Evolutionary conservation across 2,113 vertebrate species (phyloP), one percentile per base, ranked within the genome.

Genomic region (Lycaon pictus): DNA sequence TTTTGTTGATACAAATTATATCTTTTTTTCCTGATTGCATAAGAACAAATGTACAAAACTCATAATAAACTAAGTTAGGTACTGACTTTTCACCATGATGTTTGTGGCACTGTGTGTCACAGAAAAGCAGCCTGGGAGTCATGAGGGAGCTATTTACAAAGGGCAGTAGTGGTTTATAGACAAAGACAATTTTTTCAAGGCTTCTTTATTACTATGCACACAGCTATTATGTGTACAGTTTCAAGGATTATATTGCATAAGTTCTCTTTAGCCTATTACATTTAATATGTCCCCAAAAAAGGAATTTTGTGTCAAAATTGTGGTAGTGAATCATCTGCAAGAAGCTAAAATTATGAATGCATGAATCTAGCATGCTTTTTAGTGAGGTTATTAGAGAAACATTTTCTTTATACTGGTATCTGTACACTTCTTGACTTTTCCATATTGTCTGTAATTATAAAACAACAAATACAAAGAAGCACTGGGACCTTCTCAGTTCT

Each of bases 1-100:
- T 99, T 99, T 99, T 99, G 99, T 99, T 99, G 99, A 99, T 99
- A 99, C 99, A 99, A 99, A 99, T 99, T 99, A 99, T 99, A 99
- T 99, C 99, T 99, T 99, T 99, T 96, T 99, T 98, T 99, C 99
- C 99, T 99, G 99, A 99, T 99, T 99, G 99, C 99, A 99, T 99
- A 99, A 99, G 99, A 99, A 94, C 80, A 96, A 96, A 99, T 99
- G 99, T 99, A 99, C 98, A 99, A 99, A 99, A 99, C 86, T 99
- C 98, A 98, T 98, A 96, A 98, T 98, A 99, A 99, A 99, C 99
- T 99, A 99, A 99, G 99, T 99, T 99, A 99, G 99, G 99, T 99
- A 99, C 99, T 99, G 98, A 98, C 98, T 98, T 98, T 99, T 99
- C 99, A 99, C 99, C 99, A 99, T 99, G 99, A 99, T 98, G 99